Conservation (phyloP, 1,140 invertebrate species). For the Drosophila miranda region DNA sequence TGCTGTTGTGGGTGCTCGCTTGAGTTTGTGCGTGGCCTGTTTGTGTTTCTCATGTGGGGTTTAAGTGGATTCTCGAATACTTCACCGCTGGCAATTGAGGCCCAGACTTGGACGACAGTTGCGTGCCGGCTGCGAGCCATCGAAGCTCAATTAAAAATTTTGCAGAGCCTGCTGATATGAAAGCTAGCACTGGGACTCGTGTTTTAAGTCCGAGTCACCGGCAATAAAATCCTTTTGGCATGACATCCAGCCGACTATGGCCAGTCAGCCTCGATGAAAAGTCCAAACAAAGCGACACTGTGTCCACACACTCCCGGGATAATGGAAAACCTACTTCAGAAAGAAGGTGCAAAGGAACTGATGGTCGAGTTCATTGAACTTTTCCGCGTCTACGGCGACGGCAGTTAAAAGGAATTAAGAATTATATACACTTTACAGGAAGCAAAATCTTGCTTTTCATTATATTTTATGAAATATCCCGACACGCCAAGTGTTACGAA, state of each 20-base stretch:
- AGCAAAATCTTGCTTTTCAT: conserved; percentile 70
- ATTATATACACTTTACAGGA: conserved; percentile 16
- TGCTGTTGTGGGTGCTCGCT: conserved; percentile 22
- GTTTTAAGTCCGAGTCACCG: conserved; percentile 43
- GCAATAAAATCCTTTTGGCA: conserved; percentile 1
- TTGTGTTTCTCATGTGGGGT: conserved; percentile 15
- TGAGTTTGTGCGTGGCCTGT: conserved; percentile 10
- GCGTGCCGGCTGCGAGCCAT: conserved; percentile 31
- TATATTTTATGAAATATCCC: conserved; percentile 68
- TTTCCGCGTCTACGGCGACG: conserved; percentile 4
- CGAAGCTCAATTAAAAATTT: conserved; percentile 58
- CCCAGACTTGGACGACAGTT: conserved; percentile 9
- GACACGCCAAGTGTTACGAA: conserved; percentile 55
- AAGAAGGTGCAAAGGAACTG: conserved; percentile 8
- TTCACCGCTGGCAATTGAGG: conserved; percentile 40
- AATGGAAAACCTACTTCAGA: conserved; percentile 4
- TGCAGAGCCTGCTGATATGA: conserved; percentile 1
- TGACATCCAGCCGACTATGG: no score
- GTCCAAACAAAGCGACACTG: conserved; percentile 44
- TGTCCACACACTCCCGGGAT: conserved; percentile 13
- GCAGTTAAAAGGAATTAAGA: conserved; percentile 19
- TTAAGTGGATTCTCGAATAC: conserved; percentile 66
- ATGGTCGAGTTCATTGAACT: conserved; percentile 56
- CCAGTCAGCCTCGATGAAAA: conserved; percentile 7
- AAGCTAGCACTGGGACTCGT: conserved; percentile 24